Evolutionary conservation across 2,888 invertebrate species (phyloP).

Genomic region (Chirona hameri): DNA sequence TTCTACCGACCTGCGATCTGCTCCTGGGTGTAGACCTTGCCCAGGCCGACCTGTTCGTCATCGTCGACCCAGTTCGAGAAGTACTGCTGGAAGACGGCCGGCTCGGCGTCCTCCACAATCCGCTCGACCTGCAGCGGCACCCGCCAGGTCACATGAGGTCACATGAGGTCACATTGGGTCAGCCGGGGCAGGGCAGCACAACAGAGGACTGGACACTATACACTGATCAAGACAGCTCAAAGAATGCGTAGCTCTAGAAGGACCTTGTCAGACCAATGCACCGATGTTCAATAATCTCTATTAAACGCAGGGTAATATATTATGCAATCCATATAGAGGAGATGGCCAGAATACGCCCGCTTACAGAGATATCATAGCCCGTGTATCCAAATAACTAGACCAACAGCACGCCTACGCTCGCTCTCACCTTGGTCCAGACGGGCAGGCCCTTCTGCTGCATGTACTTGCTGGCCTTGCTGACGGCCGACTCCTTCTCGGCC

Average conservation of each 20-base stretch:
- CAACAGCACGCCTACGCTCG: no score
- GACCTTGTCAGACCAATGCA: no score
- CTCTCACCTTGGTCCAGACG: slow-evolving; percentile 60
- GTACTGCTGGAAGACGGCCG: slow-evolving; percentile 83
- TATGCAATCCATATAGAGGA: no score
- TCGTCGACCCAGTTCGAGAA: slow-evolving; percentile 72
- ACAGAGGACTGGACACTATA: no score
- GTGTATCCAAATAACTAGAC: no score
- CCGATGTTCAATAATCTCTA: no score
- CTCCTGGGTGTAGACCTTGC: slow-evolving; percentile 44
- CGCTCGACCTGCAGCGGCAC: slow-evolving; percentile 55
- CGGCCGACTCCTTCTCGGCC: slow-evolving; percentile 68
- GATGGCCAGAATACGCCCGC: no score
- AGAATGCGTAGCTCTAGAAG: no score
- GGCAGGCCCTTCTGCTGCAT: slow-evolving; percentile 63
- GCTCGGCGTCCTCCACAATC: slow-evolving; percentile 77
- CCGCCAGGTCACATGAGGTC: neutral
- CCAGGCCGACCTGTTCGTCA: slow-evolving; percentile 52
- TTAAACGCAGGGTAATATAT: no score
- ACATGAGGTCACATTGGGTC: no score
- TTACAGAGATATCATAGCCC: no score
- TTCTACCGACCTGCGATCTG: slow-evolving; percentile 46
- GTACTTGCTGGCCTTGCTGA: slow-evolving; percentile 66
- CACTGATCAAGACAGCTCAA: no score
- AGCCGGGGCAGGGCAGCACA: neutral